Evolutionary conservation across 2,113 vertebrate genomes (phyloP), one percentile per base, ranked within the genome.

Genomic region (Tragelaphus imberbis): DNA sequence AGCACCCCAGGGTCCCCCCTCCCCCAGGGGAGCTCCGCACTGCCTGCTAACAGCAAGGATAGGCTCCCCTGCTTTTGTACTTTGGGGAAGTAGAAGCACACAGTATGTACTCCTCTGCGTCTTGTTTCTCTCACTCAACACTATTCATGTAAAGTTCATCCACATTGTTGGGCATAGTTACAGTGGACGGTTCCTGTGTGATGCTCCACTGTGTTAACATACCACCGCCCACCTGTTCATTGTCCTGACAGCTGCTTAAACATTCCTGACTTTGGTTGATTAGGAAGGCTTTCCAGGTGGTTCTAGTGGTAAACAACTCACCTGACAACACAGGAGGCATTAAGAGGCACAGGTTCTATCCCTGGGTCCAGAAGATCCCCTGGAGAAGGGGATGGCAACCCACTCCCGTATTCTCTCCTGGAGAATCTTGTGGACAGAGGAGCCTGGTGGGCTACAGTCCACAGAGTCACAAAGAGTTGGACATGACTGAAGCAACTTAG

Each of bases 341-440:
- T 44, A 14, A 44, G n/a, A 75, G 36, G 14, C 0, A 0, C 0
- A 11, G 36, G 2, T 3, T 75, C 36, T 1, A 14, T 25, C 8
- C 71, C 71, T 44, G 23, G 21, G 71, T 25, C 36, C 21, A 14
- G 21, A 44, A 75, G 71, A 25, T 2, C 36, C 3, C 71, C 21
- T 44, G 71, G 36, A 75, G 71, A 25, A 75, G 36, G 71, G 71
- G 21, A 44, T 27, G 71, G 36, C 21, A 77, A 14, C 17, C 17
- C 65, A 11, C 12, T 14, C 71, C 71, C 27, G 23, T 44, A 44
- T 14, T 77, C 36, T 44, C 27, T 3, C 36, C 71, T 75, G 36
- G 36, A 77, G 71, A 44, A 44, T 77, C 71, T 36, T 25, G 6
- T 44, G 36, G 36, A 44, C 71, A 75, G 36, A 75, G 71, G 21